A percentile compares a stretch with the other conserved stretches of the same genome.
Conservation (phyloP, 2,797 vertebrate species). For the Tenualosa ilisha region DNA sequence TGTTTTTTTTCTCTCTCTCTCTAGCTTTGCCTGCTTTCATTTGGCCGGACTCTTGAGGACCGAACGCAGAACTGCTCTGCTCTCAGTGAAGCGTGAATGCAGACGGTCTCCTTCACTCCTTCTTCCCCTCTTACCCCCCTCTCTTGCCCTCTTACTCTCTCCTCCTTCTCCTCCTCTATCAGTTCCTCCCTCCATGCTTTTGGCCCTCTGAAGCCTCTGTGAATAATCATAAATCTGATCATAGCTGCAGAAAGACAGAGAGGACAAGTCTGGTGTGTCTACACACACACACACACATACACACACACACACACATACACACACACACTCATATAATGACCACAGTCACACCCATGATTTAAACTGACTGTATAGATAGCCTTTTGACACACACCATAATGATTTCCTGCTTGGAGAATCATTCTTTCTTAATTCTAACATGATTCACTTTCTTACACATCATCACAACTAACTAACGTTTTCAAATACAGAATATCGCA, state of each 20-base stretch:
- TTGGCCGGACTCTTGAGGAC: not conserved
- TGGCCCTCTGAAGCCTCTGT: conserved; percentile 35
- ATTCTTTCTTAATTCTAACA: not conserved
- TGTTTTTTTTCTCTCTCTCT: not conserved
- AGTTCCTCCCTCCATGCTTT: not conserved
- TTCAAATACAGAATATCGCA: not conserved
- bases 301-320: not conserved
- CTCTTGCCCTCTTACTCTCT: not conserved
- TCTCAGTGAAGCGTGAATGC: conserved; percentile 43
- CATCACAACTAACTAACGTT: not conserved
- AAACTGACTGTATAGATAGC: not conserved
- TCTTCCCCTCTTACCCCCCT: conserved; percentile 1
- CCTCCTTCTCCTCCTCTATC: not conserved
- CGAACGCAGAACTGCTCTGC: not conserved
- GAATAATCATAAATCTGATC: conserved; percentile 54
- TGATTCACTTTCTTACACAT: not conserved
- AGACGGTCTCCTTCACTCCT: conserved; percentile 32
- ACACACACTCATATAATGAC: not conserved
- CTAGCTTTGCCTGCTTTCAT: not conserved
- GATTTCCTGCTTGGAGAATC: not conserved
- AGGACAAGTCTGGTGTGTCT: conserved; percentile 35
- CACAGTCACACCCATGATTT: conserved; percentile 18
- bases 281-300: not conserved
- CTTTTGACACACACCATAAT: conserved; percentile 3
- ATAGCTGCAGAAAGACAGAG: conserved; percentile 34